These are phyloP conservation scores for Rutpela maculata DNA, from an alignment of 2,888 invertebrate genomes.

Conservation along the genomic window DNA sequence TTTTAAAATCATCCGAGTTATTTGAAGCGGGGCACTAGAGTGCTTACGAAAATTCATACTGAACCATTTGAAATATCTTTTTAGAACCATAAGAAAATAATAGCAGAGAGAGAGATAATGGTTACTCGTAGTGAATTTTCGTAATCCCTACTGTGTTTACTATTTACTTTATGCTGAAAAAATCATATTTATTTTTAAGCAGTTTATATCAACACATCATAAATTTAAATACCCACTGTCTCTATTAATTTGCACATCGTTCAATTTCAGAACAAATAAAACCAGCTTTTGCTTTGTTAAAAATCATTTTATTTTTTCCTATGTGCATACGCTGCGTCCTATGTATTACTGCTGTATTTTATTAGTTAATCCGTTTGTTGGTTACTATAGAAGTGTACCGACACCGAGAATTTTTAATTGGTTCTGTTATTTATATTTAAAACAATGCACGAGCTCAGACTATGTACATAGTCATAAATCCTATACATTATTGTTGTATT, in stretches of 20 bases:
- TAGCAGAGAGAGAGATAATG: too few relatives aligned
- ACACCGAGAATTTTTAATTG: neutral
- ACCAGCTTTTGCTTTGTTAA: neutral
- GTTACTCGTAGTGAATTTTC: too few relatives aligned
- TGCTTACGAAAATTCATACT: too few relatives aligned
- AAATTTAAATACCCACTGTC: neutral
- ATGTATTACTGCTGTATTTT: neutral
- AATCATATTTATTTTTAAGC: too few relatives aligned
- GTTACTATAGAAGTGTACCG: neutral
- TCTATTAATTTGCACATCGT: neutral
- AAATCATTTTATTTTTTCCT: neutral
- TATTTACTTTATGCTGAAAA: too few relatives aligned
- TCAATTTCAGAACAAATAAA: neutral
- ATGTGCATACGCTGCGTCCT: neutral
- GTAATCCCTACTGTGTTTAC: too few relatives aligned
- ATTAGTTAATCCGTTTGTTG: neutral
- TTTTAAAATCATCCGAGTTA: too few relatives aligned
- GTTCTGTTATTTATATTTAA: neutral
- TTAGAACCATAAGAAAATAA: too few relatives aligned
- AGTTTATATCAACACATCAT: too few relatives aligned
- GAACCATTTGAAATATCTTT: too few relatives aligned
- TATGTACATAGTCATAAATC: neutral
- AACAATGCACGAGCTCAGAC: neutral
- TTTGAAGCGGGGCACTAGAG: too few relatives aligned
- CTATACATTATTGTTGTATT: neutral